These are phyloP conservation scores for Parasteatoda lunata DNA, from an alignment of 2,888 invertebrate species.

Conservation along the genomic window DNA sequence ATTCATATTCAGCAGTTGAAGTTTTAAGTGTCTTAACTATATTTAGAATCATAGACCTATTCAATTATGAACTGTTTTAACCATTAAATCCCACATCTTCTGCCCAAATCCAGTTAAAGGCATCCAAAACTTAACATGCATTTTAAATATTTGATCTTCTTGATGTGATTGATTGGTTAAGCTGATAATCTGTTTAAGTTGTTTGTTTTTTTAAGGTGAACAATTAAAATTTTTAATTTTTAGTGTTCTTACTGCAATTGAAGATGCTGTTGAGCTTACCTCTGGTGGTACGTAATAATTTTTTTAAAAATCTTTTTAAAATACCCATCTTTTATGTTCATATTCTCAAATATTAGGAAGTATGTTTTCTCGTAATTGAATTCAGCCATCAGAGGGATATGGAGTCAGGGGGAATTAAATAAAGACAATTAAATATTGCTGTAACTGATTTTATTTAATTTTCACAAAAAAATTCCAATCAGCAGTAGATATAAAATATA, in stretches of 20 bases:
- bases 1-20: too few species aligned
- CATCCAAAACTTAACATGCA: too few species aligned
- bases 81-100: not conserved
- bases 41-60: not conserved
- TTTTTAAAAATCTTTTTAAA: too few species aligned
- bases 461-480: not conserved
- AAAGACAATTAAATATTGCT: not conserved
- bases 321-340: too few species aligned
- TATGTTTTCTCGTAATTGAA: too few species aligned
- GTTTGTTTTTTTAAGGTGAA: not conserved
- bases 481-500: too few species aligned
- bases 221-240: conserved; percentile 6
- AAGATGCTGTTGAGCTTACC: conserved; percentile 11
- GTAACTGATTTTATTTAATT: not conserved
- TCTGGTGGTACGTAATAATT: too few species aligned
- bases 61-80: too few species aligned
- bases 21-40: not conserved
- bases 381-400: too few species aligned
- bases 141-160: too few species aligned
- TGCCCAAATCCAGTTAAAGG: not conserved
- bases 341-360: too few species aligned
- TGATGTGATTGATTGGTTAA: not conserved
- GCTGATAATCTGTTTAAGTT: not conserved
- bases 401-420: not conserved
- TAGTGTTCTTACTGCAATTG: conserved; percentile 14